Base-by-base conservation (phyloP, 2,888 invertebrate genomes). In the Craniophora ligustri region DNA sequence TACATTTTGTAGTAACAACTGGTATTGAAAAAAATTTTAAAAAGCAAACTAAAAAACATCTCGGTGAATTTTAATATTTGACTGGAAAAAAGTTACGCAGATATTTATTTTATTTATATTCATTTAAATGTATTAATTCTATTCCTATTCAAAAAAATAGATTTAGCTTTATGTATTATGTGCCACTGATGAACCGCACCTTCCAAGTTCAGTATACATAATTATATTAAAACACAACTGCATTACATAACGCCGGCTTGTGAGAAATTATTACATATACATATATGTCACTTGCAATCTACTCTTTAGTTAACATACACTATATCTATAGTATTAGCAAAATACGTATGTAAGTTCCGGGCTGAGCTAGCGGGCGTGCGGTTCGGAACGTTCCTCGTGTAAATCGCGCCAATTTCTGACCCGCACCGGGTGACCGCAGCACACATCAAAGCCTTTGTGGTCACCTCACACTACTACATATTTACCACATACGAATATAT, bases 371-470 rank as follows among this genome's bases (percentile, higher is more conserved):
- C 53, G 62, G n/a, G 69, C 51, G 58, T 83, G 83, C 76, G 84
- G 84, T 83, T 74, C 64, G 66, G 54, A 82, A 68, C 81, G 79
- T 78, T 82, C 72, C 80, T 83, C 75, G 83, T 86, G 84, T 84
- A 87, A 88, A 88, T 89, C 84, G 82, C 80, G 81, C 86, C 88
- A 89, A 89, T 91, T 88, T 86, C 89, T 86, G 87, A 85, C 89
- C 90, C 88, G 85, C 83, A 86, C 84, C 69, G 82, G 69, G 69
- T 74, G 81, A 91, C 92, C 92, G 84, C 92, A 91, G 82, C 82
- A 86, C 89, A 87, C 89, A 86, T 90, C 89, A 89, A 91, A 92
- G 91, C 87, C 85, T 88, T 88, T 91, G 89, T 85, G 85, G 85
- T 77, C 60, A 70, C 44, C 72, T 73, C 75, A 60, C 72, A 81